These are phyloP conservation scores for Ips nitidus DNA, from an alignment of 1,140 invertebrate genomes.

Conservation along the genomic window DNA sequence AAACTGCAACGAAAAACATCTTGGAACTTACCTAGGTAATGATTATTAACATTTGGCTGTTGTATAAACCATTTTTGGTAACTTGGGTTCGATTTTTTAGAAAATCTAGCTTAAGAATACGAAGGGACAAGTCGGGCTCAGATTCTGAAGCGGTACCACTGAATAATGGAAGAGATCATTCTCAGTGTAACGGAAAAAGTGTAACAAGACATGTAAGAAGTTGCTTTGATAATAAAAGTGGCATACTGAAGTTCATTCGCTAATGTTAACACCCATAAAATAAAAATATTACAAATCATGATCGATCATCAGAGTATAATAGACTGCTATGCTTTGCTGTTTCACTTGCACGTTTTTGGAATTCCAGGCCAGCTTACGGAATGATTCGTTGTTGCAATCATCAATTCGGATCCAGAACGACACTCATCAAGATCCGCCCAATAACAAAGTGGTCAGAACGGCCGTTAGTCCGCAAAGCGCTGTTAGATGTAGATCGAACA, in stretches of 20 bases:
- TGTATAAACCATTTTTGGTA: not conserved
- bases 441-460: slow-evolving; percentile 61
- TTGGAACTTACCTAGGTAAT: slow-evolving; percentile 29
- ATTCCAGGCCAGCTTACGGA: slow-evolving; percentile 54
- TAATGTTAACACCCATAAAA: slow-evolving; percentile 4
- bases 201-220: slow-evolving; percentile 52
- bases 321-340: slow-evolving; percentile 29
- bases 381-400: slow-evolving; percentile 59
- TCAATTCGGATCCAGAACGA: slow-evolving; percentile 67
- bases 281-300: not conserved
- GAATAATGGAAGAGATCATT: slow-evolving; percentile 69
- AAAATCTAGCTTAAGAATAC: slow-evolving; percentile 65
- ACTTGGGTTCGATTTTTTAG: slow-evolving; percentile 58
- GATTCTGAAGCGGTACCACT: slow-evolving; percentile 61
- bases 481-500: slow-evolving; percentile 55
- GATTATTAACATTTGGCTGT: not conserved
- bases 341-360: slow-evolving; percentile 30
- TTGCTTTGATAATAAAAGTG: not conserved
- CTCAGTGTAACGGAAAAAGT: slow-evolving; percentile 70
- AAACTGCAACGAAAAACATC: slow-evolving; percentile 40
- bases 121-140: slow-evolving; percentile 60
- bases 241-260: not conserved
- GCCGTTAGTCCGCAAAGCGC: slow-evolving; percentile 71
- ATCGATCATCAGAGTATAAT: not conserved
- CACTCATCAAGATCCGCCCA: slow-evolving; percentile 63